phyloP scores from a whole-genome alignment of 2,113 vertebrate genomes.

The Nyctereutes procyonoides region DNA sequence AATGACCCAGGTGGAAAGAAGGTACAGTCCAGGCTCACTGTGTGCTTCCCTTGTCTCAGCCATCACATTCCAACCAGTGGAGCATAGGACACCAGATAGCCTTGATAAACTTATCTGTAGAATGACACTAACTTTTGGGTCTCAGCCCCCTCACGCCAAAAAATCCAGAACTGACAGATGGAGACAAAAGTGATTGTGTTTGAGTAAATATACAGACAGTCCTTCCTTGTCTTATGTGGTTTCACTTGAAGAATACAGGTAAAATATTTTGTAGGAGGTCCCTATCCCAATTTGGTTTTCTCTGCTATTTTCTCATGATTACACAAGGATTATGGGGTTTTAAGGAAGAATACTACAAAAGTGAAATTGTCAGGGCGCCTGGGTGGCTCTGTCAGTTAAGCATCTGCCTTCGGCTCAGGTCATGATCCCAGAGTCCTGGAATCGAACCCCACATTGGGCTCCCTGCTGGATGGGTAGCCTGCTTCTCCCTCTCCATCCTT shows the following conservation, averaged over 20 bases:
- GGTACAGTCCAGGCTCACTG: background rate
- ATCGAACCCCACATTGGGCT: too few species aligned
- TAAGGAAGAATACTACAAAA: background rate
- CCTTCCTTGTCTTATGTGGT: background rate
- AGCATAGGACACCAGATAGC: background rate
- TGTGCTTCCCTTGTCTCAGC: background rate
- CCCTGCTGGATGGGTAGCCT: too few species aligned
- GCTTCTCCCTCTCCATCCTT: too few species aligned
- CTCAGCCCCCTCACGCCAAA: background rate
- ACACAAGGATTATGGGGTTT: background rate
- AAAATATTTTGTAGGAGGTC: background rate
- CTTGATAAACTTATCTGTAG: background rate
- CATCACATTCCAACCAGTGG: background rate
- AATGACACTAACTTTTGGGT: background rate
- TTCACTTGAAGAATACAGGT: background rate
- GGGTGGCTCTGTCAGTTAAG: too few species aligned
- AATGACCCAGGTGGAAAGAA: background rate
- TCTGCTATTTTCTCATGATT: background rate
- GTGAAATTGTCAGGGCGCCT: background rate
- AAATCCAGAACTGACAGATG: background rate
- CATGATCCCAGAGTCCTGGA: too few species aligned
- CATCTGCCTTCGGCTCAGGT: too few species aligned
- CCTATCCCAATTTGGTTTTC: background rate
- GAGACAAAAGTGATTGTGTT: background rate
- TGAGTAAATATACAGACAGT: background rate